Evolutionary conservation across 2,797 vertebrate genomes (phyloP).

Genomic region (Threskiornis aethiopicus): DNA sequence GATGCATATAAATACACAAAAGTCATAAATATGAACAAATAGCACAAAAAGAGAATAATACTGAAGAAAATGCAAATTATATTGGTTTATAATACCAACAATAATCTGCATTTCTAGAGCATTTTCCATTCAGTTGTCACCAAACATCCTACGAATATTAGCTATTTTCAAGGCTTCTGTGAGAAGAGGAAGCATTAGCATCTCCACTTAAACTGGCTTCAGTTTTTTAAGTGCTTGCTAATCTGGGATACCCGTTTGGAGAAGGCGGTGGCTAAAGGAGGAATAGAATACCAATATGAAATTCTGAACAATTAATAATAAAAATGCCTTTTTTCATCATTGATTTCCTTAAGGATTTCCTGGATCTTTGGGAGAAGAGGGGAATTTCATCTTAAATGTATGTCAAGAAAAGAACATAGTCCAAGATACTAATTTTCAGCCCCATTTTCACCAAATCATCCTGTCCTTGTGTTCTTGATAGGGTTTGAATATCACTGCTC

Average conservation of each 20-base stretch:
- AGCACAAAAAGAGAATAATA: background rate
- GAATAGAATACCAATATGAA: background rate
- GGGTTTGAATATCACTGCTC: background rate
- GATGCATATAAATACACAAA: background rate
- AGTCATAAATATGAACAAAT: constrained; percentile 16
- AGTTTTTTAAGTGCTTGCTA: background rate
- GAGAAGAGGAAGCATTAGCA: background rate
- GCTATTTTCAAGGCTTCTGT: background rate
- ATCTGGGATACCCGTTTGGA: background rate
- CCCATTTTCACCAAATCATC: background rate
- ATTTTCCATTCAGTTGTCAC: background rate
- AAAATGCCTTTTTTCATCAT: background rate
- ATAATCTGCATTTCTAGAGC: background rate
- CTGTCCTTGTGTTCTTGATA: background rate
- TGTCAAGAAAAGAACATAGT: background rate
- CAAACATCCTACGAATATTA: background rate
- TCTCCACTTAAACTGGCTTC: background rate
- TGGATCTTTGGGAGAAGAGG: background rate
- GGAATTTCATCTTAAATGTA: background rate
- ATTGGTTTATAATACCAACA: background rate
- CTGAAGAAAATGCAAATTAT: background rate
- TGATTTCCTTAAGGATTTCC: background rate
- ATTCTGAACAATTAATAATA: background rate
- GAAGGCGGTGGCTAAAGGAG: background rate
- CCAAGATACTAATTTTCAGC: background rate